Evolutionary conservation across 92 coral and sea anemone species (phyloP).

Genomic region (Montipora capitata): DNA sequence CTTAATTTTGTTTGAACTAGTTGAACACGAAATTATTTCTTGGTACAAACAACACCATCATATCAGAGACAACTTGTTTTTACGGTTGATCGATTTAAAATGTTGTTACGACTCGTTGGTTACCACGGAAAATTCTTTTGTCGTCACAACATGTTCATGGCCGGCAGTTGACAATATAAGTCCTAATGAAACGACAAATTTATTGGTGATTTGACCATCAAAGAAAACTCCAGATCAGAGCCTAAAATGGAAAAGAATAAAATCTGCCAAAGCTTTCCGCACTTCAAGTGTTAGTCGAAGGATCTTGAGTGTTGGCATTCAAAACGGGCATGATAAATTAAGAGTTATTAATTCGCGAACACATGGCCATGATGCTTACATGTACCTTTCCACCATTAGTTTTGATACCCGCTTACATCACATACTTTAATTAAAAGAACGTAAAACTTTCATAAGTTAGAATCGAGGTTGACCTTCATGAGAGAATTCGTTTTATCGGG

Average conservation of each 20-base stretch:
- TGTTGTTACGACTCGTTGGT: not conserved
- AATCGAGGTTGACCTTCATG: not conserved
- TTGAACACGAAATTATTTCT: not conserved
- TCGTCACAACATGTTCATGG: not conserved
- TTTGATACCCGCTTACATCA: not conserved
- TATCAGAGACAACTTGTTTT: not conserved
- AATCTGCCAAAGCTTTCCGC: not conserved
- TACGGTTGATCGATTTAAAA: not conserved
- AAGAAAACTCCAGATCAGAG: not conserved
- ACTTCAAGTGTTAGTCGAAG: not conserved
- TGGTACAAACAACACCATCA: not conserved
- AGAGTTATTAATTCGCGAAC: not conserved
- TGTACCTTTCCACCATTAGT: not conserved
- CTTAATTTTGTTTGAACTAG: too few relatives aligned
- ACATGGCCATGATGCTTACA: slow-evolving; percentile 5
- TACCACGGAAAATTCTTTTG: not conserved
- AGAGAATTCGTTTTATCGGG: not conserved
- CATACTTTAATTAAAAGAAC: not conserved
- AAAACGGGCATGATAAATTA: not conserved
- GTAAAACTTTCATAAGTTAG: not conserved
- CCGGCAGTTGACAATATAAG: not conserved
- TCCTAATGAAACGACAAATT: slow-evolving; percentile 4
- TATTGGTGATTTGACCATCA: not conserved
- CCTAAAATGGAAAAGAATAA: not conserved
- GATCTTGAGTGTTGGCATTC: not conserved